A percentile compares a stretch with the other conserved stretches of the same genome.
Evolutionary conservation across 64 coral and sea anemone genomes (phyloP).

Genomic region (Dendrophyllia cribrosa): DNA sequence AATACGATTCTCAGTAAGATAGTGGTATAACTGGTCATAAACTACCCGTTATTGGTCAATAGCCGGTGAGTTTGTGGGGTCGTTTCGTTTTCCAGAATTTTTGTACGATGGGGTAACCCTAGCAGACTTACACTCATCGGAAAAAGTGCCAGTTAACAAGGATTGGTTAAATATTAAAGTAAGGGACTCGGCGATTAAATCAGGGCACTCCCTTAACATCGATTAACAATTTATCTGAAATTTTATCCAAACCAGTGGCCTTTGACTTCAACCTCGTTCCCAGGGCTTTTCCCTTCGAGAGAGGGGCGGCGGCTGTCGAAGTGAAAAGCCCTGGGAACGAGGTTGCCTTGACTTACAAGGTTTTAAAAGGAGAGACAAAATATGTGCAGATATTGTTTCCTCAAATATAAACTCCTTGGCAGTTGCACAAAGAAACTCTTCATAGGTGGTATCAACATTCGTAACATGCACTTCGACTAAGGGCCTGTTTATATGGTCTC

Average conservation of each 20-base stretch:
- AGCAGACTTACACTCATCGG: conserved; percentile 1
- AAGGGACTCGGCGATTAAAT: conserved; percentile 32
- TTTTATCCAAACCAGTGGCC: background rate
- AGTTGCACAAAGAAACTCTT: too few species aligned
- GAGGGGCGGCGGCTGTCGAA: too few species aligned
- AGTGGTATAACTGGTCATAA: conserved; percentile 29
- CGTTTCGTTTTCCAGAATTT: background rate
- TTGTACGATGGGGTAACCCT: conserved; percentile 21
- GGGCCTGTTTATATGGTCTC: too few species aligned
- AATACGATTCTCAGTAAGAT: conserved; percentile 1
- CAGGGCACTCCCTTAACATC: background rate
- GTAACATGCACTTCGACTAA: too few species aligned
- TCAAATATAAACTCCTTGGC: too few species aligned
- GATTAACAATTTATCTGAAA: background rate
- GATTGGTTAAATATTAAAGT: conserved; percentile 4
- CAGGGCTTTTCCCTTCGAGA: too few species aligned
- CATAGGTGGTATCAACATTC: too few species aligned
- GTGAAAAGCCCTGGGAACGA: too few species aligned
- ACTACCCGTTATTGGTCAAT: conserved; percentile 24
- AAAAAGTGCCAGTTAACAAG: background rate
- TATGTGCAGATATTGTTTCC: too few species aligned
- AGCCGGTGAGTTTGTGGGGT: background rate
- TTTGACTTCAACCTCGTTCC: too few species aligned
- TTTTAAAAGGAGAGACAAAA: too few species aligned
- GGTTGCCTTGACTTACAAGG: background rate